Percentiles rank a stretch among this genome's conserved stretches.
Evolutionary conservation across 2,113 vertebrate species (phyloP).

Genomic region (Pedetes capensis): DNA sequence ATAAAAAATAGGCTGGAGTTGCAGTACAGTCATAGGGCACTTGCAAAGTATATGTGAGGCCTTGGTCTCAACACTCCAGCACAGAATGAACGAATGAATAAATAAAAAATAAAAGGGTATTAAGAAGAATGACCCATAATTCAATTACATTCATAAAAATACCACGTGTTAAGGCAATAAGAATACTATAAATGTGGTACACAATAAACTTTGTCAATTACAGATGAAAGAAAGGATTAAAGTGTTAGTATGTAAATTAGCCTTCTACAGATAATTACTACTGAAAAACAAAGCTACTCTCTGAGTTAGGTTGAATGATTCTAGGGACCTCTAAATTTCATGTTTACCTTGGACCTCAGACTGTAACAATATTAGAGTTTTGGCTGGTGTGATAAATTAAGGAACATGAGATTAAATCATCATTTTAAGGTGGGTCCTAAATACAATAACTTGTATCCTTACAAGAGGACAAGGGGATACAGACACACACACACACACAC

Average conservation of each 20-base stretch:
- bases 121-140: constrained; percentile 18
- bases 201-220: constrained; percentile 12
- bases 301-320: background rate
- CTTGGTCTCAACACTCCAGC: too few species aligned
- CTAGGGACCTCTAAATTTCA: background rate
- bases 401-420: background rate
- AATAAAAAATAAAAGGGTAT: too few species aligned
- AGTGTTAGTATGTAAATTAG: background rate
- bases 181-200: background rate
- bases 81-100: too few species aligned
- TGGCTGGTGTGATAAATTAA: background rate
- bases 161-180: background rate
- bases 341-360: background rate
- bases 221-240: background rate
- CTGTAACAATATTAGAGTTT: background rate
- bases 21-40: too few species aligned
- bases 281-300: constrained; percentile 26
- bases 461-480: background rate
- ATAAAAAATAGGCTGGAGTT: too few species aligned
- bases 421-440: background rate
- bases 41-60: too few species aligned
- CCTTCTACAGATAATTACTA: background rate
- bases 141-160: constrained; percentile 38
- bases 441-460: background rate
- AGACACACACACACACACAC: background rate